A percentile compares a stretch with the other conserved stretches of the same genome.
phyloP scores from a whole-genome alignment of 2,888 invertebrate species.

The Nudaria mundana region DNA sequence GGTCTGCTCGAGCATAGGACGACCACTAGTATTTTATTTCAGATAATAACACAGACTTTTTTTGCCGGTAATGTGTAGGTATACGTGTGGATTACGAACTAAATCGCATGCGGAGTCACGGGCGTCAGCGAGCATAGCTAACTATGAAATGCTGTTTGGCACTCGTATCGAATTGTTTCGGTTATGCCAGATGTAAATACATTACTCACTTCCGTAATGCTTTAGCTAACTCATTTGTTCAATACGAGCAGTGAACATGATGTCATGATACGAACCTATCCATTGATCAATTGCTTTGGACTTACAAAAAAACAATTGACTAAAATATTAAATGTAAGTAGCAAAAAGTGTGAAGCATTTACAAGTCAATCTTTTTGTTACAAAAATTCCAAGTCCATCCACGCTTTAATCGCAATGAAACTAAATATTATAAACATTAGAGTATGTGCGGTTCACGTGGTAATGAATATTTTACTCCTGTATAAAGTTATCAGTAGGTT shows the following conservation, averaged over 20 bases:
- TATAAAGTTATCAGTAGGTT: conserved; percentile 2
- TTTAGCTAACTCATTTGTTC: conserved; percentile 1
- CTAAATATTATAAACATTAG: too few relatives aligned
- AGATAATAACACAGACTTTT: too few relatives aligned
- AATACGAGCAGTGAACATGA: conserved; percentile 14
- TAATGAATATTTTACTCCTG: background rate
- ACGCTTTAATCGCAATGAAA: conserved; percentile 25
- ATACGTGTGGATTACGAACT: too few relatives aligned
- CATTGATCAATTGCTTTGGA: conserved; percentile 2
- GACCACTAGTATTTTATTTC: too few relatives aligned
- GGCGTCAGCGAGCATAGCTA: too few relatives aligned
- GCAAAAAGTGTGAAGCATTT: too few relatives aligned
- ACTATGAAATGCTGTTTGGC: conserved; percentile 30
- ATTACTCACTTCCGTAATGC: conserved; percentile 20
- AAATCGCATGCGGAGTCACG: too few relatives aligned
- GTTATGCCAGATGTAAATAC: conserved; percentile 11
- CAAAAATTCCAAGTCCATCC: conserved; percentile 15
- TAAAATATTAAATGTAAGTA: too few relatives aligned
- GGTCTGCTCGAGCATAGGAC: too few relatives aligned
- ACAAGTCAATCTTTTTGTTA: too few relatives aligned
- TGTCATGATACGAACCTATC: conserved; percentile 9
- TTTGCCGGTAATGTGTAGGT: too few relatives aligned
- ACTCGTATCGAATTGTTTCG: conserved; percentile 7
- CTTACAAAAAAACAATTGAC: too few relatives aligned
- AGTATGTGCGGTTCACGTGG: background rate